Conservation (phyloP, 2,888 invertebrate species). For the Malacosoma neustria region DNA sequence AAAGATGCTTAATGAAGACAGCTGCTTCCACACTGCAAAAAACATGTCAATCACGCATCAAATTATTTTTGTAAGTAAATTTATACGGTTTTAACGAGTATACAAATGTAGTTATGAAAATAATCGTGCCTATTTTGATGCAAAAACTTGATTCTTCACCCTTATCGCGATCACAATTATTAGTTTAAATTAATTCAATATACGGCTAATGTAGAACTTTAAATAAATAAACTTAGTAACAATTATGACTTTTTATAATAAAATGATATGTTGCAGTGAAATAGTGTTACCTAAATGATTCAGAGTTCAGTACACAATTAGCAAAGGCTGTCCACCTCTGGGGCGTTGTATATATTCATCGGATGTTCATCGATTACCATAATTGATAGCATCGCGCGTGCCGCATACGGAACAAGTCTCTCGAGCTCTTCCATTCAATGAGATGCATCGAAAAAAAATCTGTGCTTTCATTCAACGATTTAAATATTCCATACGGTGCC, state of each 20-base stretch:
- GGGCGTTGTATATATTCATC: slow-evolving; percentile 69
- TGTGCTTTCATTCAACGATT: slow-evolving; percentile 18
- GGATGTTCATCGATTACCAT: slow-evolving; percentile 72
- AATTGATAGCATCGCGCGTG: slow-evolving; percentile 67
- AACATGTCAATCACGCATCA: slow-evolving; percentile 36
- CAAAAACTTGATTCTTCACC: slow-evolving; percentile 1
- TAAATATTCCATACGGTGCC: not conserved
- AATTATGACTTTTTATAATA: too few species aligned
- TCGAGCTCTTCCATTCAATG: slow-evolving; percentile 42
- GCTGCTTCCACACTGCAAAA: slow-evolving; percentile 13
- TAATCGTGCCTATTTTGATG: not conserved
- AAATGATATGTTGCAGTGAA: too few species aligned
- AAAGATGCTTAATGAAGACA: not conserved
- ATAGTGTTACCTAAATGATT: slow-evolving; percentile 58
- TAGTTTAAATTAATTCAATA: not conserved
- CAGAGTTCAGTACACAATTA: slow-evolving; percentile 71
- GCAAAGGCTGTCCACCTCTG: slow-evolving; percentile 74
- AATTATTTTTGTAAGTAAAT: slow-evolving; percentile 27
- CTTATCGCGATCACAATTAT: slow-evolving; percentile 2
- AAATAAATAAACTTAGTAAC: too few species aligned
- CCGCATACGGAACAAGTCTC: slow-evolving; percentile 60
- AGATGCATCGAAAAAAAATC: slow-evolving; percentile 37
- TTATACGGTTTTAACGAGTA: slow-evolving; percentile 33
- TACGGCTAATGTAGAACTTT: too few species aligned
- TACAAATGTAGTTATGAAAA: slow-evolving; percentile 9